A percentile compares a stretch with the other conserved stretches of the same genome.
These are phyloP conservation scores for Macaria liturata DNA, from an alignment of 2,888 invertebrate genomes.

Conservation along the genomic window DNA sequence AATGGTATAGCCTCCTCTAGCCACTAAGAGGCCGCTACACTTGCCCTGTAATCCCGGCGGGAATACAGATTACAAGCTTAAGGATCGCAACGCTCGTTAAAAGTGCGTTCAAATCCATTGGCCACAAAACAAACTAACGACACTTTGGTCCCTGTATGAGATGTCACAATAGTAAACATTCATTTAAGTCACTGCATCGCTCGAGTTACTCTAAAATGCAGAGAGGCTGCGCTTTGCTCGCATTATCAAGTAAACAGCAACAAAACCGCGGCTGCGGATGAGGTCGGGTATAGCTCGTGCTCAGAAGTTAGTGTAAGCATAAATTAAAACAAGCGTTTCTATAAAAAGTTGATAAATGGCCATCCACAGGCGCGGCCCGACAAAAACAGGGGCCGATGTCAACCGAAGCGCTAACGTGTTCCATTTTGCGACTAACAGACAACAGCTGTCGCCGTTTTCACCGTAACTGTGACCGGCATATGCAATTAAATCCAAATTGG, in stretches of 20 bases:
- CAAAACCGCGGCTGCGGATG: constrained; percentile 70
- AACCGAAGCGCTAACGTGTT: constrained; percentile 75
- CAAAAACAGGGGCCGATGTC: constrained; percentile 76
- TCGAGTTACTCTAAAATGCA: constrained; percentile 52
- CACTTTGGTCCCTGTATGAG: constrained; percentile 36
- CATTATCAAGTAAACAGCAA: constrained; percentile 58
- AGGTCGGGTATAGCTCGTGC: constrained; percentile 73
- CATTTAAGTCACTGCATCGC: constrained; percentile 40
- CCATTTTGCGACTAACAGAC: constrained; percentile 71
- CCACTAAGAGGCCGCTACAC: neutral
- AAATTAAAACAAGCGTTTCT: constrained; percentile 80
- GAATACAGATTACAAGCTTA: constrained; percentile 27
- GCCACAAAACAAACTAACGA: constrained; percentile 34
- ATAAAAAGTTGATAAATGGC: constrained; percentile 82
- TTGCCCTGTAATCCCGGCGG: constrained; percentile 17
- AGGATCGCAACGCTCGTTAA: constrained; percentile 23
- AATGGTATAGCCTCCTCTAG: neutral
- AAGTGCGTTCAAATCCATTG: constrained; percentile 28
- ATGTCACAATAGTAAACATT: constrained; percentile 48
- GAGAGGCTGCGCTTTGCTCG: constrained; percentile 46
- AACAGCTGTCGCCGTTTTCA: constrained; percentile 73
- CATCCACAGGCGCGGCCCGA: constrained; percentile 70
- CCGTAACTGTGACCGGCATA: constrained; percentile 46
- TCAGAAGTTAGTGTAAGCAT: constrained; percentile 76
- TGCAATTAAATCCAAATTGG: constrained; percentile 36